These are phyloP conservation scores for Drosophila nigricruria DNA, from an alignment of 2,888 invertebrate genomes.

Conservation along the genomic window DNA sequence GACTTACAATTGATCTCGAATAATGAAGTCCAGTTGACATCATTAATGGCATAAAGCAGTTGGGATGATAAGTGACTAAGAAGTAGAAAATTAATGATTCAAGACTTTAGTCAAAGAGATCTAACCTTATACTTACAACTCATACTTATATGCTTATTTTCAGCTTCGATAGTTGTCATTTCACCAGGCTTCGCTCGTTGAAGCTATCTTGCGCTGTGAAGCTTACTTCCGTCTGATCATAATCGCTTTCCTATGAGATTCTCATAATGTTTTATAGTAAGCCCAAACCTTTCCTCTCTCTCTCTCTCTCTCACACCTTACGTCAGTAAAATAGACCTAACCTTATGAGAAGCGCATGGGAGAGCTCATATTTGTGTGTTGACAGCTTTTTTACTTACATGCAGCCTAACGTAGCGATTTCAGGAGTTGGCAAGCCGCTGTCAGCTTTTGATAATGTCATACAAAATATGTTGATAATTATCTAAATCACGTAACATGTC, in stretches of 20 bases:
- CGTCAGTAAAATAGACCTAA: too few species aligned
- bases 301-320: not conserved
- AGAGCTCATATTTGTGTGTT: constrained; percentile 14
- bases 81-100: not conserved
- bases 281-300: not conserved
- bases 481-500: constrained; percentile 61
- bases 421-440: not conserved
- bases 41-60: not conserved
- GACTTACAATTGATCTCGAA: not conserved
- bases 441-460: constrained; percentile 47
- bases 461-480: constrained; percentile 62
- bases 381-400: constrained; percentile 31
- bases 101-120: not conserved
- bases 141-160: not conserved
- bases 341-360: constrained; percentile 4
- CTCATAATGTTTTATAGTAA: not conserved
- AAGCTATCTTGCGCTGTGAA: too few species aligned
- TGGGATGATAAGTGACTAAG: not conserved
- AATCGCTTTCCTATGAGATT: not conserved
- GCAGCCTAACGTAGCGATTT: constrained; percentile 16
- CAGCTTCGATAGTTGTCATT: too few species aligned
- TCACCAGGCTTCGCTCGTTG: too few species aligned
- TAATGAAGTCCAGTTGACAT: not conserved
- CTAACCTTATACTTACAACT: not conserved
- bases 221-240: too few species aligned